Percentiles rank a stretch among this genome's conserved stretches.
Conservation (phyloP, 2,888 invertebrate species). For the Slavum lentiscoides region DNA sequence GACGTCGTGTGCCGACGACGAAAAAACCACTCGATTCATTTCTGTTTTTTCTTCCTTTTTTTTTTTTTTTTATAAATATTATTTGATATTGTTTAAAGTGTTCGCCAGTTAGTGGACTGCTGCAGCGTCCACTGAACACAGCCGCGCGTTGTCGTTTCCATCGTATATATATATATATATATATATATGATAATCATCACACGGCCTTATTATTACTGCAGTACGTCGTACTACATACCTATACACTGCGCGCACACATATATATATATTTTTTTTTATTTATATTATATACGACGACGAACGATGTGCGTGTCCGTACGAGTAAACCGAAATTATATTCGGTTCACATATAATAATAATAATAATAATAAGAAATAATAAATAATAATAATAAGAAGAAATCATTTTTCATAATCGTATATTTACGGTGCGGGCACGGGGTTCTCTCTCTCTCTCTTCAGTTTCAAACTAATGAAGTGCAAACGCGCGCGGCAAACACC, state of each 20-base stretch:
- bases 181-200: slow-evolving; percentile 1
- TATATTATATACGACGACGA: not conserved
- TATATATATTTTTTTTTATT: not conserved
- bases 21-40: slow-evolving; percentile 12
- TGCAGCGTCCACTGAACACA: slow-evolving; percentile 23
- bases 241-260: not conserved
- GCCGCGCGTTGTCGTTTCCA: slow-evolving; percentile 17
- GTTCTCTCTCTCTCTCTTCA: slow-evolving; percentile 24
- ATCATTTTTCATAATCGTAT: slow-evolving; percentile 51
- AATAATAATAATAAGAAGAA: not conserved
- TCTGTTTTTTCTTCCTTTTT: not conserved
- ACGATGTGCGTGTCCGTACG: not conserved
- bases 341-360: slow-evolving; percentile 34
- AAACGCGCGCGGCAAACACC: slow-evolving; percentile 35
- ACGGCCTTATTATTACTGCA: slow-evolving; percentile 5
- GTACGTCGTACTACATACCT: not conserved
- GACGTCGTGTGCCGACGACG: no score
- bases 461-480: slow-evolving; percentile 49
- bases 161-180: no score
- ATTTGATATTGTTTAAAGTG: slow-evolving; percentile 36
- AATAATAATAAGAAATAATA: not conserved
- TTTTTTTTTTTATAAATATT: not conserved
- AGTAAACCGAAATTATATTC: slow-evolving; percentile 38
- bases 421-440: slow-evolving; percentile 11
- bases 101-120: slow-evolving; percentile 12